These are phyloP conservation scores for Rhorus exstirpatorius DNA, from an alignment of 2,888 invertebrate genomes.

Conservation along the genomic window DNA sequence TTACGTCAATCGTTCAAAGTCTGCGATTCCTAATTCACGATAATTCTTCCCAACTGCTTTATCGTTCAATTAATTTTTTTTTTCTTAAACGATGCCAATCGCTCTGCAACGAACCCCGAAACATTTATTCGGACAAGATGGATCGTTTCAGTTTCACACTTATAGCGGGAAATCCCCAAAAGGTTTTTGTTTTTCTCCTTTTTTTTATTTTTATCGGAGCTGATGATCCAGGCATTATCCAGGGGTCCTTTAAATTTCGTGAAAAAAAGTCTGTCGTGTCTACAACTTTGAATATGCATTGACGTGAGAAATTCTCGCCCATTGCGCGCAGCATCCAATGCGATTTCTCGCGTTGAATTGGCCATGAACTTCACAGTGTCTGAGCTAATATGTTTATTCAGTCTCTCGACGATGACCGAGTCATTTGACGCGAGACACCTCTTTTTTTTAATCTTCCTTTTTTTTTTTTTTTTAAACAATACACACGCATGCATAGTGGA, in stretches of 20 bases:
- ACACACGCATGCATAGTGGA: background rate
- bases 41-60: too few relatives aligned
- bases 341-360: conserved; percentile 14
- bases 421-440: conserved; percentile 35
- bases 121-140: too few relatives aligned
- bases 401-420: conserved; percentile 26
- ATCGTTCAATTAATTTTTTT: too few relatives aligned
- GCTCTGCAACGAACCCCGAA: too few relatives aligned
- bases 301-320: background rate
- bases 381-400: conserved; percentile 51
- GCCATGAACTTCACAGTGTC: conserved; percentile 57
- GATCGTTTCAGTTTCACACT: too few relatives aligned
- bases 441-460: conserved; percentile 18
- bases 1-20: too few relatives aligned
- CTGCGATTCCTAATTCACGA: too few relatives aligned
- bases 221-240: background rate
- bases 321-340: conserved; percentile 20
- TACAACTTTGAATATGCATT: background rate
- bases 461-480: conserved; percentile 6
- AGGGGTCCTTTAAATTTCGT: background rate
- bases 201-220: too few relatives aligned
- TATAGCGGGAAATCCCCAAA: too few relatives aligned
- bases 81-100: too few relatives aligned
- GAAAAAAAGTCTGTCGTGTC: background rate
- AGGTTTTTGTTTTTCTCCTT: too few relatives aligned